Evolutionary conservation across 2,113 vertebrate species (phyloP).

Genomic region (Macquaria australasica): DNA sequence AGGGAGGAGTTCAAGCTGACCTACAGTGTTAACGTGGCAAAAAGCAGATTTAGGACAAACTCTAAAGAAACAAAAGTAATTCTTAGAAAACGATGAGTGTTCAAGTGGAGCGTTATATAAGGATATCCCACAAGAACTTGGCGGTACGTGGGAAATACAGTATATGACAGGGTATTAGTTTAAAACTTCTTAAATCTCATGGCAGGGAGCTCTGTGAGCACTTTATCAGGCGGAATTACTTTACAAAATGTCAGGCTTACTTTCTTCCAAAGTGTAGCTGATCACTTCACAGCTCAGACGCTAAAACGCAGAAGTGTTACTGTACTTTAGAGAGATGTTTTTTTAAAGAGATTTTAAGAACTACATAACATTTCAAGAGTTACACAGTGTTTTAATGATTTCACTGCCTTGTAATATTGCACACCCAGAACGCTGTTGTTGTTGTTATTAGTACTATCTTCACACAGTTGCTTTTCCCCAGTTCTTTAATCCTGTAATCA

Average conservation of each 20-base stretch:
- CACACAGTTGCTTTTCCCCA: not conserved
- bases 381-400: constrained; percentile 20
- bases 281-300: constrained; percentile 61
- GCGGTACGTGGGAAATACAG: constrained; percentile 46
- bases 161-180: constrained; percentile 75
- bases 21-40: constrained; percentile 13
- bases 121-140: constrained; percentile 38
- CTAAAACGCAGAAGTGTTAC: constrained; percentile 36
- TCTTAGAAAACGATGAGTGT: not conserved
- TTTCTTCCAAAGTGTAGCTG: constrained; percentile 54
- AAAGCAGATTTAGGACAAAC: constrained; percentile 30
- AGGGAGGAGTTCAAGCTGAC: constrained; percentile 26
- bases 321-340: constrained; percentile 22
- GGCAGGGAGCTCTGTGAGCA: constrained; percentile 66
- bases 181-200: constrained; percentile 75
- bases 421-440: not conserved
- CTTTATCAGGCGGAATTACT: constrained; percentile 69
- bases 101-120: constrained; percentile 50
- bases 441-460: not conserved
- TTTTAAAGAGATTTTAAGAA: constrained; percentile 16
- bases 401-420: constrained; percentile 3
- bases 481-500: not conserved
- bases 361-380: not conserved
- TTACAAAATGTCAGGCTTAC: constrained; percentile 74
- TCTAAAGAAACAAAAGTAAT: constrained; percentile 19